Evolutionary conservation across 2,797 vertebrate genomes (phyloP), one percentile per base, ranked within the genome.

Genomic region (Ataeniobius toweri): DNA sequence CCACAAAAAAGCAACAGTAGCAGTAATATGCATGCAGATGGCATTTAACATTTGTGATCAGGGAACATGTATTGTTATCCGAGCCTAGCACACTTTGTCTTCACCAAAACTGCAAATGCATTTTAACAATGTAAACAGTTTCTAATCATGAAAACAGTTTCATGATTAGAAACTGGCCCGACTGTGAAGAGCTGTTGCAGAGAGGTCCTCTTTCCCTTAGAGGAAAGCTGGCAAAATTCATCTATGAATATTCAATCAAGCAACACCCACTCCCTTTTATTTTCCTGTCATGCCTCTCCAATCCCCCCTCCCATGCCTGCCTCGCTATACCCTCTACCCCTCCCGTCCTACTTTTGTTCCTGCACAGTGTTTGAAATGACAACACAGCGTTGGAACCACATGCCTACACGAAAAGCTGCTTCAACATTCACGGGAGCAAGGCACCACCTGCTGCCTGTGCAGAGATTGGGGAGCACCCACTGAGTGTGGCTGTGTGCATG

Each of bases 361-460:
- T 68, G n/a, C 8, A 46, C 73, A 71, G n/a, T 44, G 73, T 80
- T 79, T 83, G 83, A 80, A 71, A 69, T 75, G 76, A 75, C 50
- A 85, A 75, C 81, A 89, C 81, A 41, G 3, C 58, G 58, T 16
- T 14, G 61, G 31, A 36, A 63, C 5, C 63, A n/a, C 55, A 41
- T 9, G 26, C 31, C 10, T 71, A n/a, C 44, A 67, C 31, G 8
- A 63, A 76, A 48, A 48, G 36, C 69, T 59, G 18, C 74, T 77
- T 83, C 61, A 24, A 75, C 71, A 83, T 75, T 83, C 74, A 81
- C 26, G 77, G 72, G 74, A 71, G 69, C 78, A 79, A 82, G 82
- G 77, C 82, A 86, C 85, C 89, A 85, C 78, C 84, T 91, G 86
- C 90, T 83, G 86, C 68, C 61, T 74, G 68, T 51, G 81, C 75